Conservation (phyloP, 1,140 invertebrate genomes). For the Apis cerana region DNA sequence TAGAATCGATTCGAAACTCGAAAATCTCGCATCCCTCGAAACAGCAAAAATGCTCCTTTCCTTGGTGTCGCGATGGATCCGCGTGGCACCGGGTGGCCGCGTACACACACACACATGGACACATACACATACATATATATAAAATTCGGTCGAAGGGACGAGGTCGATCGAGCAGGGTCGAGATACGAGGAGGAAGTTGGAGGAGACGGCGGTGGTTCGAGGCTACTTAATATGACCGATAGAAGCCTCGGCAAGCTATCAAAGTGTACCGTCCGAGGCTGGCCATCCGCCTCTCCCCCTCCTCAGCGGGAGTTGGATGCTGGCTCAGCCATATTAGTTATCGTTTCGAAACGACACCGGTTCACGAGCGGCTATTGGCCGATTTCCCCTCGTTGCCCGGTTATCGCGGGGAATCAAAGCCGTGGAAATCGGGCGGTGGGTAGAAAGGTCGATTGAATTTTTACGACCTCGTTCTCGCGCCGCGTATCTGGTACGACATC, state of each 20-base stretch:
- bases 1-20: no score
- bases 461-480: conserved; percentile 50
- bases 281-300: background rate
- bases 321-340: conserved; percentile 67
- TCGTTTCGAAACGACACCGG: conserved; percentile 47
- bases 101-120: no score
- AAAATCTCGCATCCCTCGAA: no score
- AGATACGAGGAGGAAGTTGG: no score
- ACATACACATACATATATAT: background rate
- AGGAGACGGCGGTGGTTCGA: conserved; percentile 58
- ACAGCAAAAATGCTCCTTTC: no score
- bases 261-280: conserved; percentile 60
- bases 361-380: conserved; percentile 22
- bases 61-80: no score
- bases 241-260: conserved; percentile 66
- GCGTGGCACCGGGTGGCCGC: no score
- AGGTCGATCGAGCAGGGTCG: conserved; percentile 39
- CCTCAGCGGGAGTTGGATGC: conserved; percentile 10
- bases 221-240: conserved; percentile 72
- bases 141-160: conserved; percentile 59
- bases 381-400: background rate
- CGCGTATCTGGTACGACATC: background rate
- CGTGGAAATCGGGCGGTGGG: conserved; percentile 7
- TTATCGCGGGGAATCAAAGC: conserved; percentile 43
- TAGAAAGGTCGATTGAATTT: conserved; percentile 45